phyloP scores from a whole-genome alignment of 1,140 invertebrate genomes.

The Saxidomus purpurata region DNA sequence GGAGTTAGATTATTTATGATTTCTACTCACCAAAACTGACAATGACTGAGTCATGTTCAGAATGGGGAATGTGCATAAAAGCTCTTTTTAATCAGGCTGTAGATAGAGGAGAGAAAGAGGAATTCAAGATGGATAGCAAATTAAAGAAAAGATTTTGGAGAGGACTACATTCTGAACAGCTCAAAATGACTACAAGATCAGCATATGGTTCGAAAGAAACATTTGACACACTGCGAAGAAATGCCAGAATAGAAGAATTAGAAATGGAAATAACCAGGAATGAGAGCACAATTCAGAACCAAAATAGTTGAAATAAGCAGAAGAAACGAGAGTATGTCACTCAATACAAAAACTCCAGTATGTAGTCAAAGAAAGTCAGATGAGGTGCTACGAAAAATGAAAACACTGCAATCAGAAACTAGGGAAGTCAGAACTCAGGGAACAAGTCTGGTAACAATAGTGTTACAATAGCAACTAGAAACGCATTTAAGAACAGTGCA shows the following conservation, averaged over 20 bases:
- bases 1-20: background rate
- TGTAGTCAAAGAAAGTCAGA: background rate
- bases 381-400: background rate
- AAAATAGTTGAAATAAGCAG: background rate
- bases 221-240: conserved; percentile 11
- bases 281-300: too few species aligned
- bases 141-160: conserved; percentile 47
- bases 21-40: conserved; percentile 17
- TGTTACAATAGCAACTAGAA: background rate
- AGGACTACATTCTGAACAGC: background rate
- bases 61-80: conserved; percentile 30
- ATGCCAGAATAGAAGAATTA: conserved; percentile 2
- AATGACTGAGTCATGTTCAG: background rate
- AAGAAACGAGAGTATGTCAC: background rate
- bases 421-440: background rate
- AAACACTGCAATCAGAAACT: background rate
- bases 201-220: conserved; percentile 5
- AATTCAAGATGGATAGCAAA: background rate
- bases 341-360: background rate
- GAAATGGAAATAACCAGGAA: too few species aligned
- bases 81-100: conserved; percentile 5
- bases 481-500: background rate
- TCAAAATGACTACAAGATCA: conserved; percentile 18
- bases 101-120: conserved; percentile 24
- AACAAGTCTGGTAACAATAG: too few species aligned